Conservation (phyloP, 2,113 vertebrate genomes). For the Montifringilla adamsi region DNA sequence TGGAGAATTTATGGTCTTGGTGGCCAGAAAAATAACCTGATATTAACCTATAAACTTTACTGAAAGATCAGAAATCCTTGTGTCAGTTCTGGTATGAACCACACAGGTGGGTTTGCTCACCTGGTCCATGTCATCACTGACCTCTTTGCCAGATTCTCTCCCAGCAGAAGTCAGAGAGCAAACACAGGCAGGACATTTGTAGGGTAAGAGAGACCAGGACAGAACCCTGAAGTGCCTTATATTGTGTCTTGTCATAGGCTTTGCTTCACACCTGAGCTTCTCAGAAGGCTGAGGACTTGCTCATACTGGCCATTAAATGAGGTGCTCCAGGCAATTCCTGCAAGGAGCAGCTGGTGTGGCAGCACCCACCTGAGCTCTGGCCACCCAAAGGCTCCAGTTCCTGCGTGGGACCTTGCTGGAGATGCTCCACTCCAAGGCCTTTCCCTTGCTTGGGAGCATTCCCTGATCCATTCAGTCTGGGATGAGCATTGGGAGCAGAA, state of each 20-base stretch:
- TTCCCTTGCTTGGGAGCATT: neutral
- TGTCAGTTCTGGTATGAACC: neutral
- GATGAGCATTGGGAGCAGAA: neutral
- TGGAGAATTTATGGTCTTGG: neutral
- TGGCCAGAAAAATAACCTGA: neutral
- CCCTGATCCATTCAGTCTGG: neutral
- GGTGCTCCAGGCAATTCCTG: neutral
- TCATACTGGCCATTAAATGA: neutral
- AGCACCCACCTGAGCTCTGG: neutral
- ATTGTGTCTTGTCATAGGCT: rapidly evolving
- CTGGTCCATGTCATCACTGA: rapidly evolving
- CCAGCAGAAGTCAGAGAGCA: neutral
- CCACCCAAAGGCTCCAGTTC: neutral
- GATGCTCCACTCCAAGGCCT: neutral
- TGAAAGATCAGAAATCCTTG: neutral
- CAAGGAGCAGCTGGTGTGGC: neutral
- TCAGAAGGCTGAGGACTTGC: neutral
- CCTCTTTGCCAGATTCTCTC: neutral
- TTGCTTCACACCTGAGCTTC: neutral
- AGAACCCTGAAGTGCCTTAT: neutral
- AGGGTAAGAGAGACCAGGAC: neutral
- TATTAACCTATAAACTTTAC: neutral
- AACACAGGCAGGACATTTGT: neutral
- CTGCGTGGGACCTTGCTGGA: neutral
- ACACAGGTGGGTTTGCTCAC: neutral